phyloP scores from a whole-genome alignment of 2,797 vertebrate species.

The Nothura maculosa region DNA sequence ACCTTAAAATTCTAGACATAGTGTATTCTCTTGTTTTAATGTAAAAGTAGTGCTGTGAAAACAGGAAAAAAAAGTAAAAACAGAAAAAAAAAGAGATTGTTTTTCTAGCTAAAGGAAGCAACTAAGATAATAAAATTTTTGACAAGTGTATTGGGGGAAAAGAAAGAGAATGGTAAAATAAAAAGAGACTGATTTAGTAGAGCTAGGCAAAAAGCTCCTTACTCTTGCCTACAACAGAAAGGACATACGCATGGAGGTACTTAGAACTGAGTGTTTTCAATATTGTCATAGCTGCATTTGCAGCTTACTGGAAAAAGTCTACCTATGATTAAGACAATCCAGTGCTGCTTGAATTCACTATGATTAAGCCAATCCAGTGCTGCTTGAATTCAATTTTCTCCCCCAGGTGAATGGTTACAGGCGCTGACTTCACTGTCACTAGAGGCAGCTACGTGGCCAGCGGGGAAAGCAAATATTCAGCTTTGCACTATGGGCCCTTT shows the following conservation, averaged over 20 bases:
- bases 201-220: not conserved
- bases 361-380: not conserved
- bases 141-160: not conserved
- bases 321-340: not conserved
- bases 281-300: not conserved
- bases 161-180: not conserved
- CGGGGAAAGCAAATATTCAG: not conserved
- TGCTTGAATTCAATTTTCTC: not conserved
- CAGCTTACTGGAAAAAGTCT: not conserved
- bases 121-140: not conserved
- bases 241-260: not conserved
- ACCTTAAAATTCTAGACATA: not conserved
- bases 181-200: not conserved
- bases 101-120: not conserved
- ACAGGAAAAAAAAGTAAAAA: not conserved
- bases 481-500: not conserved
- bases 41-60: not conserved
- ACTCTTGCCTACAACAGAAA: not conserved
- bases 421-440: not conserved
- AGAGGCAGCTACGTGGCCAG: not conserved
- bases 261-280: not conserved
- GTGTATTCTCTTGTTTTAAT: not conserved
- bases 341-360: not conserved
- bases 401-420: not conserved
- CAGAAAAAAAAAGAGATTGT: not conserved